Evolutionary conservation across 2,888 invertebrate genomes (phyloP).

Genomic region (Clivina fossor): DNA sequence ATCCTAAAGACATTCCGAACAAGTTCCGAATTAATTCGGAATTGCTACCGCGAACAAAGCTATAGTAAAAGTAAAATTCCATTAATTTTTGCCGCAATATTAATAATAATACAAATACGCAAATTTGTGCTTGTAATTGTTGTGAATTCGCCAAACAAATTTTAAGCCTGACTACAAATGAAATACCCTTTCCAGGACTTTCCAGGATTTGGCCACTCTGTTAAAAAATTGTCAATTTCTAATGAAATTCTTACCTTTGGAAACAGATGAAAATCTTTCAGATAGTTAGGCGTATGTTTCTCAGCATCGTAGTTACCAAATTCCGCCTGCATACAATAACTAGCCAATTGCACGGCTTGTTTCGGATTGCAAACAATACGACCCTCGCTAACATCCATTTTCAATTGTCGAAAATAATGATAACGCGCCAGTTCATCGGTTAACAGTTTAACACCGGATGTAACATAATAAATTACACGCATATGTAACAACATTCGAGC

Average conservation of each 20-base stretch:
- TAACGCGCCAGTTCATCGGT: slow-evolving; percentile 94
- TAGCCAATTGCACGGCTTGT: slow-evolving; percentile 88
- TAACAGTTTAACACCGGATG: slow-evolving; percentile 80
- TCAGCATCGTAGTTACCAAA: slow-evolving; percentile 91
- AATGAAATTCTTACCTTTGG: slow-evolving; percentile 91
- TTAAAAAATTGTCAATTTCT: too few relatives aligned
- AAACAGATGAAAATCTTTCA: slow-evolving; percentile 87
- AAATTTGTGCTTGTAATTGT: too few relatives aligned
- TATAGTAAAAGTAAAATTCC: too few relatives aligned
- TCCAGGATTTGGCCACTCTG: too few relatives aligned
- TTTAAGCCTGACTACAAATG: too few relatives aligned
- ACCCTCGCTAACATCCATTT: slow-evolving; percentile 92
- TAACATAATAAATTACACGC: slow-evolving; percentile 93
- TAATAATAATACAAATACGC: too few relatives aligned
- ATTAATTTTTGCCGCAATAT: too few relatives aligned
- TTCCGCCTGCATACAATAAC: slow-evolving; percentile 95
- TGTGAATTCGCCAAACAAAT: too few relatives aligned
- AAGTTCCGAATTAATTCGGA: too few relatives aligned
- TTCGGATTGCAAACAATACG: slow-evolving; percentile 86
- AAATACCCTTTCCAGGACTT: too few relatives aligned
- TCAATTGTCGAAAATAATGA: slow-evolving; percentile 94
- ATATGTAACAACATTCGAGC: slow-evolving; percentile 82
- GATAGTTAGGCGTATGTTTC: slow-evolving; percentile 86
- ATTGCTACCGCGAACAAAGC: too few relatives aligned
- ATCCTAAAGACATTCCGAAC: too few relatives aligned